Percentiles rank a stretch among this genome's conserved stretches.
Evolutionary conservation across 2,797 vertebrate species (phyloP).

Genomic region (Eremophila alpestris): DNA sequence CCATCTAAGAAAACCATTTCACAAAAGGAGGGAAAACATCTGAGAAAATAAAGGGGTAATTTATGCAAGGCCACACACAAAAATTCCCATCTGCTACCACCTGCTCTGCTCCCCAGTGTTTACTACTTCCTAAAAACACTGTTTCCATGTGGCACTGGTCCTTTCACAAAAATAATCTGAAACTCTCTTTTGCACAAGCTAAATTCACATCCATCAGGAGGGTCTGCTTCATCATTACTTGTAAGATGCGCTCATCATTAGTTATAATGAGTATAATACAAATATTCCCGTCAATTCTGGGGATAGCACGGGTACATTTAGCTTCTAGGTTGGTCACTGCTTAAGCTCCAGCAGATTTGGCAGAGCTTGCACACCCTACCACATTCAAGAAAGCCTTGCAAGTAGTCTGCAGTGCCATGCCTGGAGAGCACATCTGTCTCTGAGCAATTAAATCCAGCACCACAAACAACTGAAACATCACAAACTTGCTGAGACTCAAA

Average conservation of each 20-base stretch:
- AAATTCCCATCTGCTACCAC: background rate
- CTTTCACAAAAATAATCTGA: background rate
- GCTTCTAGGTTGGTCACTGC: background rate
- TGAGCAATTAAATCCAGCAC: background rate
- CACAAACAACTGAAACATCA: background rate
- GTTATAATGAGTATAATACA: accelerated
- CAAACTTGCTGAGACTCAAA: background rate
- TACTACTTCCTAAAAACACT: background rate
- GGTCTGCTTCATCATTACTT: background rate
- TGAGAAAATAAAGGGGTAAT: background rate
- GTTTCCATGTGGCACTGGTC: background rate
- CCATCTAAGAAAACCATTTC: background rate
- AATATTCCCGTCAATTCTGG: background rate
- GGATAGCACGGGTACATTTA: background rate
- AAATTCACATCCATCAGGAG: background rate
- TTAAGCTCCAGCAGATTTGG: background rate
- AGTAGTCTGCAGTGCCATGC: background rate
- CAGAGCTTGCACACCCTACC: background rate
- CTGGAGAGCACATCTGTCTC: background rate
- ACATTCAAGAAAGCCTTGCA: background rate
- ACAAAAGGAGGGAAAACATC: background rate
- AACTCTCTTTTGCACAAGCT: background rate
- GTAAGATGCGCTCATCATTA: no score
- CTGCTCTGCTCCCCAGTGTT: background rate
- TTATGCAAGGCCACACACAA: background rate